Base-by-base conservation (phyloP, 1,140 invertebrate genomes). In the Heliconius eleuchia region DNA sequence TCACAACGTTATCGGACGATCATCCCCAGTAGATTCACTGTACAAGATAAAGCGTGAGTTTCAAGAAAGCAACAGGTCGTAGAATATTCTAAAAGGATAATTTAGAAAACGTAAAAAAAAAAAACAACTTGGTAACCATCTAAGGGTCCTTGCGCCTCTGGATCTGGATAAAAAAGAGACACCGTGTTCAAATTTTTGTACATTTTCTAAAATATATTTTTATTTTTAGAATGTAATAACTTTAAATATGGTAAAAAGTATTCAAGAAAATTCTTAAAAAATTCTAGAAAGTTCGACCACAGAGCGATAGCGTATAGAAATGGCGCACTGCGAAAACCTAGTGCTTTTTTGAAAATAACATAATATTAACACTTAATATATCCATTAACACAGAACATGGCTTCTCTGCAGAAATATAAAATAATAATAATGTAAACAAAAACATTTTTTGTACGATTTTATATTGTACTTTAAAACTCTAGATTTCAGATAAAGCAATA, bases 1-100 rank as follows among this genome's bases (percentile, higher is more conserved):
- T 94, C 92, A 94, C 92, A 94, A 94, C 91, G 88, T 92, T 92
- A 94, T 89, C 60, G 89, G 91, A 92, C 87, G 86, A 52, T 52
- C 85, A 83, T 89, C 88, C 86, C 84, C 88, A 89, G 90, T 90
- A 90, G 86, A 87, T 88, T 90, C 85, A 90, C 89, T 90, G 88
- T 92, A 66, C 60, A 66, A 94, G 88, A 92, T 90, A 94, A 88
- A 91, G 89, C 90, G 91, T 91, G 85, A 87, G 86, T 91, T 89
- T 92, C 89, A 93, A 91, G 84, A 91, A 91, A 92, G 89, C 91
- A 92, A 88, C 87, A 92, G 89, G 90, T 52, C 50, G 5, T 52
- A 52, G 50, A 52, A 60, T 23, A 60, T 60, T 60, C 7, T 60
- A n/a, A 9, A 23, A 23, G 23, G 6, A 60, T 60, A 23, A 23